Evolutionary conservation across 2,888 invertebrate species (phyloP).

Genomic region (Idaea aversata): DNA sequence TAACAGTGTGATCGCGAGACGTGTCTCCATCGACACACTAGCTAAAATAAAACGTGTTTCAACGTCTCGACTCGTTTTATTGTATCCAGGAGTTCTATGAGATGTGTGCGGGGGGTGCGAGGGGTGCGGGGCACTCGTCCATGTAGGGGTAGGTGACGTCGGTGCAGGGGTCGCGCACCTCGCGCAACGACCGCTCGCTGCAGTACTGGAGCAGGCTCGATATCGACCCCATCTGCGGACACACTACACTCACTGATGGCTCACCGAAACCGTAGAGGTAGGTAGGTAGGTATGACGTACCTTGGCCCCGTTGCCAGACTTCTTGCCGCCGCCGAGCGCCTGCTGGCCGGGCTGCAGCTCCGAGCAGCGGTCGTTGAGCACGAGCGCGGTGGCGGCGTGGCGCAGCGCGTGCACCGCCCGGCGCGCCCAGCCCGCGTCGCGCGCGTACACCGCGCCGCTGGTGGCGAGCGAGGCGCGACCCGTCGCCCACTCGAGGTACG

Average conservation of each 20-base stretch:
- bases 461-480: conserved; percentile 86
- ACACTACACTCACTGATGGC: no score
- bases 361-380: conserved; percentile 94
- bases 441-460: conserved; percentile 86
- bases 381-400: conserved; percentile 89
- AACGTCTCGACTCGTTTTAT: neutral
- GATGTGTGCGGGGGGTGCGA: no score
- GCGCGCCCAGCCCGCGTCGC: conserved; percentile 72
- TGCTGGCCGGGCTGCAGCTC: conserved; percentile 98
- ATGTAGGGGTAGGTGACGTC: conserved; percentile 34
- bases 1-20: conserved; percentile 20
- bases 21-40: neutral
- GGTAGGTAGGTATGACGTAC: conserved; percentile 44
- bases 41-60: neutral
- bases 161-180: conserved; percentile 13
- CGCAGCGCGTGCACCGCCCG: conserved; percentile 87
- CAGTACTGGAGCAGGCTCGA: conserved; percentile 70
- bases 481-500: conserved; percentile 81
- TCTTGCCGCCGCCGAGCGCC: conserved; percentile 94
- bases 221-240: conserved; percentile 90
- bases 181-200: conserved; percentile 33
- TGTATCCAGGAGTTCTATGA: no score
- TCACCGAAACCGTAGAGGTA: no score
- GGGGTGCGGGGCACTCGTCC: conserved; percentile 20
- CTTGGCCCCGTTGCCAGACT: conserved; percentile 97